Conservation (phyloP, 2,888 invertebrate species). For the Coecobrya sp. region DNA sequence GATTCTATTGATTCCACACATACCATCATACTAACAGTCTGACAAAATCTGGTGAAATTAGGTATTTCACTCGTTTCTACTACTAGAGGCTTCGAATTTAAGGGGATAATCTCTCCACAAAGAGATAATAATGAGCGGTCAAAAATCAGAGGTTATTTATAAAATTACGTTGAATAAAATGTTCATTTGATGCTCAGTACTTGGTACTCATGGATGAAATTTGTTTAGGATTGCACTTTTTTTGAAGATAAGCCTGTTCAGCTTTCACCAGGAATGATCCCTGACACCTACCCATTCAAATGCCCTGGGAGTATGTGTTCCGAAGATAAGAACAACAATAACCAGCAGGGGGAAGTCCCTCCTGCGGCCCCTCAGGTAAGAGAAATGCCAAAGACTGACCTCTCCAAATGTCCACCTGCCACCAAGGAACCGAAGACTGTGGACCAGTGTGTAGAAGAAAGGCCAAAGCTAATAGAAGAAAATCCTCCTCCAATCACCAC, state of each 20-base stretch:
- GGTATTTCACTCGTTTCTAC: too few species aligned
- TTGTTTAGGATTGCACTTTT: neutral
- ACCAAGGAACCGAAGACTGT: neutral
- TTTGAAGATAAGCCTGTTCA: slow-evolving; percentile 38
- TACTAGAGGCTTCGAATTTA: too few species aligned
- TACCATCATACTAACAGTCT: too few species aligned
- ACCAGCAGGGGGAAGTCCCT: too few species aligned
- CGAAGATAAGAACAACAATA: slow-evolving; percentile 14
- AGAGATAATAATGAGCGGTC: too few species aligned
- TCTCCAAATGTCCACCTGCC: neutral
- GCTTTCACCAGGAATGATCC: slow-evolving; percentile 20
- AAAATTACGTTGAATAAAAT: too few species aligned
- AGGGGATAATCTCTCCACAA: too few species aligned
- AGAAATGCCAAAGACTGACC: neutral
- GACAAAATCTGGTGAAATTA: too few species aligned
- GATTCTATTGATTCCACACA: too few species aligned
- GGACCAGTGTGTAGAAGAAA: neutral
- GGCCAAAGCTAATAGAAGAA: neutral
- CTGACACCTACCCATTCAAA: slow-evolving; percentile 63
- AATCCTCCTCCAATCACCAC: neutral
- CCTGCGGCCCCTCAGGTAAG: neutral
- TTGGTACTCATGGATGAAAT: neutral
- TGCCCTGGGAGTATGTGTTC: slow-evolving; percentile 29
- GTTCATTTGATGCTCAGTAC: too few species aligned
- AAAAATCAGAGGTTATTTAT: too few species aligned